phyloP scores from a whole-genome alignment of 2,888 invertebrate genomes.

The Drosophila neotestacea region DNA sequence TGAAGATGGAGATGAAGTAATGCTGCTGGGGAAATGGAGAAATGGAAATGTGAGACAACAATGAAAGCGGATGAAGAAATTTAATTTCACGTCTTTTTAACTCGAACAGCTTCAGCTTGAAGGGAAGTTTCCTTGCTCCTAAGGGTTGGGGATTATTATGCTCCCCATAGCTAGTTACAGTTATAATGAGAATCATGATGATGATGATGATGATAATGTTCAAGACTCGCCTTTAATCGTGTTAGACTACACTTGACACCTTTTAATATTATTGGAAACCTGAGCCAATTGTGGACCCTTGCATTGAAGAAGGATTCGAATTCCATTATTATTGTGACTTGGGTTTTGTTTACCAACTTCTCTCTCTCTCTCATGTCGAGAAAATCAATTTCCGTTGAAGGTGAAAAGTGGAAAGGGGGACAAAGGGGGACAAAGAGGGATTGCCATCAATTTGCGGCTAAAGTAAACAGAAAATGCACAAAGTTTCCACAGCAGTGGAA shows the following conservation, averaged over 20 bases:
- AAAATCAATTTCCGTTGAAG: conserved; percentile 74
- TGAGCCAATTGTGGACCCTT: conserved; percentile 45
- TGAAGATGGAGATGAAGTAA: no score
- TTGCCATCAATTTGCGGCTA: conserved; percentile 45
- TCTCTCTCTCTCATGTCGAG: conserved; percentile 21
- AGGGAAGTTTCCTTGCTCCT: neutral
- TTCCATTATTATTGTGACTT: conserved; percentile 72
- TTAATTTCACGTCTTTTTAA: conserved; percentile 82
- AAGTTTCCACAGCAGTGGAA: conserved; percentile 60
- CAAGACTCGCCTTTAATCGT: conserved; percentile 34
- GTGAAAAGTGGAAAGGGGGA: neutral
- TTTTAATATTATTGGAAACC: conserved; percentile 56
- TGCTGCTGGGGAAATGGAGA: neutral
- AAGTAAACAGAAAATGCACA: conserved; percentile 64
- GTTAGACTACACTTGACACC: conserved; percentile 71
- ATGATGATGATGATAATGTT: conserved; percentile 15
- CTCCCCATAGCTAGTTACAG: conserved; percentile 41
- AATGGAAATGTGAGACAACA: conserved; percentile 36
- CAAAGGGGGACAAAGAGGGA: neutral
- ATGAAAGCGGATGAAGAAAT: conserved; percentile 80
- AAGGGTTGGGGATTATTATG: conserved; percentile 22
- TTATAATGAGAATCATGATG: conserved; percentile 24
- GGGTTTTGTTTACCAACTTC: conserved; percentile 66
- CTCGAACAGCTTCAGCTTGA: conserved; percentile 59
- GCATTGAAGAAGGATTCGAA: conserved; percentile 68